Conservation (phyloP, 2,113 vertebrate species). For the Naja naja region DNA sequence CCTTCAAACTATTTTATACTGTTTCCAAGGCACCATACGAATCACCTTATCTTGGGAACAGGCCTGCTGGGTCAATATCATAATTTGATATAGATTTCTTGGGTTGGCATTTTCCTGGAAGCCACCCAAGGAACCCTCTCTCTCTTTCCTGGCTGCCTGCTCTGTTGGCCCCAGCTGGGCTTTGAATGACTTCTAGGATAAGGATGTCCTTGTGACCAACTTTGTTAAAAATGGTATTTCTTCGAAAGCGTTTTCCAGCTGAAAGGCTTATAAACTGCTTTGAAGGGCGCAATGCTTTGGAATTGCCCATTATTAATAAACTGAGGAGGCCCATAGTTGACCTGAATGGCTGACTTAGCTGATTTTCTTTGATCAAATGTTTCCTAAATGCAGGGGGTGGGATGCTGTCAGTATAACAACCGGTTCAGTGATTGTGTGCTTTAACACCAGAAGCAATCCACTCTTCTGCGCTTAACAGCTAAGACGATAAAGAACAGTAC, state of each 20-base stretch:
- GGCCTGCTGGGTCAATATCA: constrained; percentile 11
- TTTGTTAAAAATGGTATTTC: not conserved
- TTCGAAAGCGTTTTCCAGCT: not conserved
- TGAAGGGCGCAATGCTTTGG: not conserved
- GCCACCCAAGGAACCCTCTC: not conserved
- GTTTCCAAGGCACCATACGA: not conserved
- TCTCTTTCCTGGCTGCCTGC: not conserved
- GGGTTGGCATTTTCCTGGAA: not conserved
- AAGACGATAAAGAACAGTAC: no score
- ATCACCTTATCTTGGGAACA: constrained; percentile 6
- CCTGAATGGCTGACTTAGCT: not conserved
- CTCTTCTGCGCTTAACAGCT: no score
- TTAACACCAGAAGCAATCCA: no score
- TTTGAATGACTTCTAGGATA: no score
- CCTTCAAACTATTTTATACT: not conserved
- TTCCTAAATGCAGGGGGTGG: no score
- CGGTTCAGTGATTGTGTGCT: no score
- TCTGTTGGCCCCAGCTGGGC: not conserved
- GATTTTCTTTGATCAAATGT: not conserved
- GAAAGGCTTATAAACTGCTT: not conserved
- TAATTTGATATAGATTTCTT: not conserved
- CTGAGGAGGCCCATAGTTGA: not conserved
- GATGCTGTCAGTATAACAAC: no score
- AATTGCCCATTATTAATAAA: not conserved
- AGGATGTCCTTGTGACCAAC: not conserved